Evolutionary conservation across 2,113 vertebrate species (phyloP).

Genomic region (Microtus oregoni): DNA sequence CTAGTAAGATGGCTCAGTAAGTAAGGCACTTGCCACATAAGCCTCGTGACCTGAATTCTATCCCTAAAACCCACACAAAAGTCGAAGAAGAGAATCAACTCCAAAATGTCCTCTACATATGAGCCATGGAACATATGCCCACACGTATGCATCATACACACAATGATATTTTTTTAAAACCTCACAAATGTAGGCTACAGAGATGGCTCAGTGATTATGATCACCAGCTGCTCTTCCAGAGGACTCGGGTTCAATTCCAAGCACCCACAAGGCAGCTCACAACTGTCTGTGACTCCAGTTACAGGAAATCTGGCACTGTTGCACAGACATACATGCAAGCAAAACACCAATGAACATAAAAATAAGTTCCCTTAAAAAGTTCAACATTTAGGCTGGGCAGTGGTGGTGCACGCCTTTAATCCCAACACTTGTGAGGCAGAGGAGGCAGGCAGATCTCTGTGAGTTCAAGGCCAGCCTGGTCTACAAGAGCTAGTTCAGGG

Average conservation of each 20-base stretch:
- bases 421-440: too few relatives aligned
- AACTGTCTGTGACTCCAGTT: background rate
- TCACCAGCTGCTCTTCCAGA: background rate
- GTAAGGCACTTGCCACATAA: background rate
- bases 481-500: too few relatives aligned
- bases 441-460: too few relatives aligned
- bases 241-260: background rate
- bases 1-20: too few relatives aligned
- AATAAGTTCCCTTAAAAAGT: background rate
- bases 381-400: too few relatives aligned
- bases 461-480: too few relatives aligned
- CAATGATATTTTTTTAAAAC: background rate
- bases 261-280: background rate
- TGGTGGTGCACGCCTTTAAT: too few relatives aligned
- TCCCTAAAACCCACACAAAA: background rate
- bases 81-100: background rate
- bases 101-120: background rate
- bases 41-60: background rate
- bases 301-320: background rate
- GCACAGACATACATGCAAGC: background rate
- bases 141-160: background rate
- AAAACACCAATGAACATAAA: background rate
- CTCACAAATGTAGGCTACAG: background rate
- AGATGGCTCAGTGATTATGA: background rate
- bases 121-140: background rate